These are phyloP conservation scores for Hipposideros larvatus DNA, from an alignment of 2,797 vertebrate genomes.

Conservation along the genomic window DNA sequence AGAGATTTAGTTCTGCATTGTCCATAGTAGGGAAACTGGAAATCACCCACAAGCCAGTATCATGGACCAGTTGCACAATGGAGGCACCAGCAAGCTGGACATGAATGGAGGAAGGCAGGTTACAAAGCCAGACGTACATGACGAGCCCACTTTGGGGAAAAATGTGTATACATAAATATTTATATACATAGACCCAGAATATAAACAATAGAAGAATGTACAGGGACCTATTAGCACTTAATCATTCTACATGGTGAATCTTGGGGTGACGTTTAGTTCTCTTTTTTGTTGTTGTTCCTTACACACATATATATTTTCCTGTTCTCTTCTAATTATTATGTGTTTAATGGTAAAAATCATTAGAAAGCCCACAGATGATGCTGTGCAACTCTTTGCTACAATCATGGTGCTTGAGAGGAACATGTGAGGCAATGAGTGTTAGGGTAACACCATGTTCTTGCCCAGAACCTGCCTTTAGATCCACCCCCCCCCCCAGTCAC, in stretches of 20 bases:
- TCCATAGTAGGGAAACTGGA: background rate
- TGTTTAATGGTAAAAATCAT: background rate
- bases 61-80: rapidly evolving
- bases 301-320: background rate
- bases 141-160: background rate
- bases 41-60: background rate
- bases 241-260: background rate
- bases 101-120: background rate
- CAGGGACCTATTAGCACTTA: background rate
- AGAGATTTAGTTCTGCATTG: background rate
- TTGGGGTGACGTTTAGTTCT: background rate
- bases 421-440: rapidly evolving
- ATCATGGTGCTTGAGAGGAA: too few species aligned
- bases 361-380: background rate
- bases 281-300: background rate
- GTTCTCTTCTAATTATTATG: background rate
- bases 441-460: background rate
- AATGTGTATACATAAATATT: background rate
- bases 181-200: background rate
- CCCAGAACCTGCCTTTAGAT: background rate
- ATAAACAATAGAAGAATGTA: background rate
- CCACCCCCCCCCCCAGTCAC: background rate
- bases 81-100: background rate
- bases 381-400: background rate
- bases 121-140: rapidly evolving